phyloP scores from a whole-genome alignment of 35 echinoderm and acorn worm species.

The Chiridota heheva region DNA sequence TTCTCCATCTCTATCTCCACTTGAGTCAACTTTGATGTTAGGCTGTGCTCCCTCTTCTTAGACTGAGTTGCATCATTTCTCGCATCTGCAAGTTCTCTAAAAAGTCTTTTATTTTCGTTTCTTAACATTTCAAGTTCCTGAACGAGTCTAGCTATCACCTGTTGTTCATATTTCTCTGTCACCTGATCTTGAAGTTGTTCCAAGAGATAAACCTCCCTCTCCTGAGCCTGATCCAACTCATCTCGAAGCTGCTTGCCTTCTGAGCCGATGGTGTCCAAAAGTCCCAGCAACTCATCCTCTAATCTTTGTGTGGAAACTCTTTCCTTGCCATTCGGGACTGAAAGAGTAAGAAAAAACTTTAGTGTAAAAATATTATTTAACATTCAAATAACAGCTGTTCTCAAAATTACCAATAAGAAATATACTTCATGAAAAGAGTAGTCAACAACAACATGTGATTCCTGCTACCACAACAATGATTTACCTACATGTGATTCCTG shows the following conservation, averaged over 20 bases:
- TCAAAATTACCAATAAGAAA: too few relatives aligned
- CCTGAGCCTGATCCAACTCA: constrained; percentile 40
- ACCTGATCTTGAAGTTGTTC: constrained; percentile 31
- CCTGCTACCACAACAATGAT: too few relatives aligned
- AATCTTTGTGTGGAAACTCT: too few relatives aligned
- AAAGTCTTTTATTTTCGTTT: constrained; percentile 52
- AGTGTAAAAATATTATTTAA: too few relatives aligned
- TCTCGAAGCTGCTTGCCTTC: constrained; percentile 58
- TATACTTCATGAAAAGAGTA: too few relatives aligned
- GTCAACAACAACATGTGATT: too few relatives aligned
- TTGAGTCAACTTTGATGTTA: not conserved
- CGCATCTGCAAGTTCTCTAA: constrained; percentile 49
- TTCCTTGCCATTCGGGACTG: too few relatives aligned
- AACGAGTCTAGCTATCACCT: constrained; percentile 58
- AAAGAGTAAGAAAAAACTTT: too few relatives aligned
- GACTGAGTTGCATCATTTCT: not conserved
- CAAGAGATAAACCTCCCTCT: constrained; percentile 42
- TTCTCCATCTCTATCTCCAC: not conserved
- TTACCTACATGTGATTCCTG: too few relatives aligned
- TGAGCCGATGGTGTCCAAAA: constrained; percentile 56
- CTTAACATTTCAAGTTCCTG: constrained; percentile 69
- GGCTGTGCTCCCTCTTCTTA: not conserved
- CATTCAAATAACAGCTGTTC: too few relatives aligned
- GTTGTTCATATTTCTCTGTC: constrained; percentile 34
- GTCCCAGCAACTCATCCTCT: constrained; percentile 51